phyloP scores from a whole-genome alignment of 35 echinoderm and acorn worm species.

The Nesometra sesokonis region DNA sequence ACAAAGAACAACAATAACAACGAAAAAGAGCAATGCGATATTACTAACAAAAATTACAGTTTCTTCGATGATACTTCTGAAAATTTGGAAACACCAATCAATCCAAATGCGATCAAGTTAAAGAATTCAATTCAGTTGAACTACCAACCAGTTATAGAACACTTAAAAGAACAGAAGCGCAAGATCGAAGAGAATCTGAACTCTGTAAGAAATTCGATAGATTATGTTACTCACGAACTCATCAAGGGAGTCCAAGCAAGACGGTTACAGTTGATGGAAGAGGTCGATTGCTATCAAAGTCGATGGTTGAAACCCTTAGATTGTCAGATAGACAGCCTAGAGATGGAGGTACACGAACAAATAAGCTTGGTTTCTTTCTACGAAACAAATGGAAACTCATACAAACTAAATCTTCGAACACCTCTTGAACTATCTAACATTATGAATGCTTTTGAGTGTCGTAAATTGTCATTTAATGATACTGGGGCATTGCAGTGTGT shows the following conservation, averaged over 20 bases:
- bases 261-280: neutral
- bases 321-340: neutral
- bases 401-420: neutral
- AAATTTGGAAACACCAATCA: neutral
- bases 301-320: neutral
- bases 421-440: neutral
- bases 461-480: neutral
- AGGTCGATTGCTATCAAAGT: neutral
- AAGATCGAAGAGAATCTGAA: neutral
- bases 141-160: neutral
- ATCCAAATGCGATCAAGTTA: neutral
- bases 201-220: neutral
- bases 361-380: neutral
- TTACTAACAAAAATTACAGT: neutral
- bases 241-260: neutral
- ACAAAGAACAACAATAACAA: neutral
- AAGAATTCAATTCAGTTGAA: neutral
- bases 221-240: neutral
- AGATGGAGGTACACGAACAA: neutral
- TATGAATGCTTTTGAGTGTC: neutral
- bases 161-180: neutral
- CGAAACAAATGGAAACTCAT: neutral
- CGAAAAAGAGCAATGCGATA: neutral
- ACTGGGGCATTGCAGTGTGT: neutral
- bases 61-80: neutral